phyloP scores from a whole-genome alignment of 2,113 vertebrate genomes.

The Ornithorhynchus anatinus region DNA sequence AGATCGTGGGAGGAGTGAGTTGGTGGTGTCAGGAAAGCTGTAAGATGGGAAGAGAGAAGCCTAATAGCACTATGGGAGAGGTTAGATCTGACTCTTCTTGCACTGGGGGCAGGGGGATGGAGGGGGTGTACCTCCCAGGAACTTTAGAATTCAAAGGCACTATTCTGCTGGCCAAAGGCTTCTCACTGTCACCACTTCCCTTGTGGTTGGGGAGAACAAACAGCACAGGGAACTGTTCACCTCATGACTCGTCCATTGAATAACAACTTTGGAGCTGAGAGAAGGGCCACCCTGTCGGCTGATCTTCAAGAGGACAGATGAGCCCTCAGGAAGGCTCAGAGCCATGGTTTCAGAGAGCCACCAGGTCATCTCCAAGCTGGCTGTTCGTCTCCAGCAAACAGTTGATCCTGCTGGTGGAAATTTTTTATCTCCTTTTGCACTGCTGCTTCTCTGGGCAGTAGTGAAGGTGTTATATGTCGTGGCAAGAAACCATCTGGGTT shows the following conservation, averaged over 20 bases:
- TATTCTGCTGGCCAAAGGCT: neutral
- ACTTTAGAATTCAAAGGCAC: too few species aligned
- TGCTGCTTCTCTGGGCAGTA: neutral
- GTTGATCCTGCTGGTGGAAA: neutral
- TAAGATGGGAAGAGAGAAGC: too few species aligned
- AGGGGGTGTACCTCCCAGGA: too few species aligned
- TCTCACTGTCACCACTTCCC: neutral
- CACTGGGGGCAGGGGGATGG: too few species aligned
- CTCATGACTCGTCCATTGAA: neutral
- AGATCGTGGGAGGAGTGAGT: too few species aligned
- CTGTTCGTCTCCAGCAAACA: neutral
- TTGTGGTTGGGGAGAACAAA: neutral
- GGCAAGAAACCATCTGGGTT: neutral
- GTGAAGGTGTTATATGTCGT: rapidly evolving
- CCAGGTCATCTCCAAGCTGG: neutral
- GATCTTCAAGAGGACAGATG: neutral
- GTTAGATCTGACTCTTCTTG: too few species aligned
- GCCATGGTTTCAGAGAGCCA: neutral
- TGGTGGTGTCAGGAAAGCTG: too few species aligned
- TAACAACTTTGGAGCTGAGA: neutral
- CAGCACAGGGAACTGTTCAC: neutral
- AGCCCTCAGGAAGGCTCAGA: neutral
- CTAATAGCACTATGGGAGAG: too few species aligned
- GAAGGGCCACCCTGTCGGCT: neutral
- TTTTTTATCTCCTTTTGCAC: neutral